Percentiles rank a stretch among this genome's conserved stretches.
phyloP scores from a whole-genome alignment of 2,888 invertebrate genomes.

The Agrotis clavis region DNA sequence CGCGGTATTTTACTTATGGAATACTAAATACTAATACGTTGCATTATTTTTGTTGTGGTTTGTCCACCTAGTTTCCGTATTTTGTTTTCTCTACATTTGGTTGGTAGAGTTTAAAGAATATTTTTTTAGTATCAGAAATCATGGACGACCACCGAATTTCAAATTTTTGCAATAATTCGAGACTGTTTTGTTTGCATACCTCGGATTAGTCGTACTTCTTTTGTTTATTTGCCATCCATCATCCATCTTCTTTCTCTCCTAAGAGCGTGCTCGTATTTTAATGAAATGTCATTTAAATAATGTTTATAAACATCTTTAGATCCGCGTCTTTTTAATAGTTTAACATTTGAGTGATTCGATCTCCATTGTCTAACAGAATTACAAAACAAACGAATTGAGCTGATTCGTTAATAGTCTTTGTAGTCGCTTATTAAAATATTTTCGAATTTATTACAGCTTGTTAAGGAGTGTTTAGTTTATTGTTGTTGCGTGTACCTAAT shows the following conservation, averaged over 20 bases:
- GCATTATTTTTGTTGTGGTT: slow-evolving; percentile 76
- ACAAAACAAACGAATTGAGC: slow-evolving; percentile 25
- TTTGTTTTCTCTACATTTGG: slow-evolving; percentile 46
- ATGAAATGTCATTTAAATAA: not conserved
- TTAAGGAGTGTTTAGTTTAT: slow-evolving; percentile 69
- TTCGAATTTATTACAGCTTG: slow-evolving; percentile 55
- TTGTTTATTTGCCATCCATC: slow-evolving; percentile 5
- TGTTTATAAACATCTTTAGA: slow-evolving; percentile 14
- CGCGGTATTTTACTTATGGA: slow-evolving; percentile 82
- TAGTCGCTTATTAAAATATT: slow-evolving; percentile 52
- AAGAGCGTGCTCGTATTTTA: not conserved
- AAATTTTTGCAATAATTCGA: not conserved
- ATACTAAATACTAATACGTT: slow-evolving; percentile 85
- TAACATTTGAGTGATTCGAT: slow-evolving; percentile 16
- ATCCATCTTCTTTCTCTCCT: not conserved
- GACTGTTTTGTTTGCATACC: not conserved
- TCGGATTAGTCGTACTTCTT: too few species aligned
- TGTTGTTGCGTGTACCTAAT: slow-evolving; percentile 77
- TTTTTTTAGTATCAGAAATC: not conserved
- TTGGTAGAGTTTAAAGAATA: slow-evolving; percentile 16
- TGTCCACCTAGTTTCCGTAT: slow-evolving; percentile 69
- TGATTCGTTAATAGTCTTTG: slow-evolving; percentile 40
- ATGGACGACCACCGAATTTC: not conserved
- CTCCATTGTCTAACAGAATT: slow-evolving; percentile 22
- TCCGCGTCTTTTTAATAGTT: not conserved